Base-by-base conservation (phyloP, 2,797 vertebrate species). In the Botia kubotai region DNA sequence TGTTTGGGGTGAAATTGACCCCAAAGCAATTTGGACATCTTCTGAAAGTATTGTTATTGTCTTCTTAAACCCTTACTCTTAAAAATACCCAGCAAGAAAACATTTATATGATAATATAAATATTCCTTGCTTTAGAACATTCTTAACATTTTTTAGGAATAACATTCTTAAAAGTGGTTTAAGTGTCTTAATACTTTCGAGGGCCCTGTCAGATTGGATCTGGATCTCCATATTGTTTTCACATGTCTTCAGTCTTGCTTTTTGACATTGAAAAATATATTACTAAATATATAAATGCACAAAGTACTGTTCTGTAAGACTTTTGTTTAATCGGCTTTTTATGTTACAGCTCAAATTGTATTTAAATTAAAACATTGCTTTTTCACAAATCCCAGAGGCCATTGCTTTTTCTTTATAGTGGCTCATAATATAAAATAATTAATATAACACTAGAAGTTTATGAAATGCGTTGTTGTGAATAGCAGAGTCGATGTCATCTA, bases 341-440 rank as follows among this genome's bases (percentile, higher is more conserved):
- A 75, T 80, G 79, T 79, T 83, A 83, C 79, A 68, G 66, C 77
- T 86, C 70, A 62, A 82, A 84, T 84, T 85, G 82, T 85, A 87
- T 87, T 87, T 87, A 87, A 85, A 87, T 84, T 83, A 81, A 85
- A 87, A 79, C 50, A 69, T 81, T 73, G 84, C 79, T 80, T 81
- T 86, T 86, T 77, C 79, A 86, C 84, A 86, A 86, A 72, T 60
- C 21, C 65, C 43, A 65, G 48, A 48, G 50, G 17, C 8, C n/a
- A 4, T 26, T 71, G 16, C 7, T 6, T 14, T 12, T 52, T 4
- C 5, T 19, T 52, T 58, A 6, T 67, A 66, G 12, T 48, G 10
- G 2, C 16, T 11, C 10, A 46, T 46, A 46, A 46, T 46, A 10
- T 46, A 46, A 46, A 46, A 46, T 46, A 1, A 46, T 10, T 50